Conservation (phyloP, 1,140 invertebrate genomes). For the Vanessa atalanta region DNA sequence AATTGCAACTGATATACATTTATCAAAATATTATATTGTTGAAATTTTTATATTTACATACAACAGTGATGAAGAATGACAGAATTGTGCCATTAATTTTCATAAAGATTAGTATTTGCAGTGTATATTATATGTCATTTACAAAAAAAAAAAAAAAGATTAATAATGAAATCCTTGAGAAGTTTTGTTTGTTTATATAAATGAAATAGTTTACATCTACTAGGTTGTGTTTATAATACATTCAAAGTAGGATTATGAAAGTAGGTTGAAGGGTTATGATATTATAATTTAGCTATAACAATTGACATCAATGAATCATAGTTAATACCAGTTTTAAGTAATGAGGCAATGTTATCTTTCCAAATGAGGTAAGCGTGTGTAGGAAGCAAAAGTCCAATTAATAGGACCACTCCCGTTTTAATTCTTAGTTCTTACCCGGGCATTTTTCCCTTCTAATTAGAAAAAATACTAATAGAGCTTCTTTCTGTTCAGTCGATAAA, state of each 20-base stretch:
- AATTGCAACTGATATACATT: neutral
- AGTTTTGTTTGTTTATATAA: too few species aligned
- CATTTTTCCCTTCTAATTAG: constrained; percentile 57
- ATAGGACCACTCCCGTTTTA: constrained; percentile 57
- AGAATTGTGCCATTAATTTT: too few species aligned
- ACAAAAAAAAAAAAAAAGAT: too few species aligned
- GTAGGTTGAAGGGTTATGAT: neutral
- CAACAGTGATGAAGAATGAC: too few species aligned
- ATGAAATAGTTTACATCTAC: too few species aligned
- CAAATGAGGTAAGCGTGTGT: neutral
- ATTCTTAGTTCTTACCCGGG: constrained; percentile 73
- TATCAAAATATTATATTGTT: too few species aligned
- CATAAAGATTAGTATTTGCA: neutral
- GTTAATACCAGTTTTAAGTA: constrained; percentile 3
- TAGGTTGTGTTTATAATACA: neutral
- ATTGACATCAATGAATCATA: neutral
- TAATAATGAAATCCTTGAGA: too few species aligned
- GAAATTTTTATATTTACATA: too few species aligned
- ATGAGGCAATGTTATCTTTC: constrained; percentile 12
- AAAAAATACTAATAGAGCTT: constrained; percentile 41
- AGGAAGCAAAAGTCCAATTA: constrained; percentile 6
- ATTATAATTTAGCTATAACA: neutral
- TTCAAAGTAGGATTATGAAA: neutral
- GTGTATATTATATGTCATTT: neutral
- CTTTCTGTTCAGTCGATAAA: constrained; percentile 59